Conservation (phyloP, 2,113 vertebrate genomes). For the Melospiza melodia region DNA sequence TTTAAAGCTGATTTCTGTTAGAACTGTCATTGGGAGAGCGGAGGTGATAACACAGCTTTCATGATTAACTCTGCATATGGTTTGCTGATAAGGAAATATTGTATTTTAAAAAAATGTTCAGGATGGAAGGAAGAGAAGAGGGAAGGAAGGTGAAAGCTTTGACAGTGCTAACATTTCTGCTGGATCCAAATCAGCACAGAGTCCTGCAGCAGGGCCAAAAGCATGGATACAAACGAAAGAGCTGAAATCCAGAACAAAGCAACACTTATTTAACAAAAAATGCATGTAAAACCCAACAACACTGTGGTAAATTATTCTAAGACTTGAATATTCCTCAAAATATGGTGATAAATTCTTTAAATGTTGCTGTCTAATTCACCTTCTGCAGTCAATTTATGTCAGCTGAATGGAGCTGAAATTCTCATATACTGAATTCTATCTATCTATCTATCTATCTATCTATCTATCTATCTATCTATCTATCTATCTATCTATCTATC, state of each 20-base stretch:
- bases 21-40: neutral
- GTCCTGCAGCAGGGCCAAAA: neutral
- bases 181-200: neutral
- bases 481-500: neutral
- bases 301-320: neutral
- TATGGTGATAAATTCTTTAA: neutral
- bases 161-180: neutral
- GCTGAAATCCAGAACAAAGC: neutral
- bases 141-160: neutral
- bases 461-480: neutral
- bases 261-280: neutral
- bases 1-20: conserved; percentile 47
- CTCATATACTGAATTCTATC: neutral
- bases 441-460: too few species aligned
- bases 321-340: neutral
- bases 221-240: fast-evolving
- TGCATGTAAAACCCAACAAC: fast-evolving
- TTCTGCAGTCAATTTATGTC: neutral
- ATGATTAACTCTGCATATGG: neutral
- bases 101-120: neutral
- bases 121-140: neutral
- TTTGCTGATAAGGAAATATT: conserved; percentile 24
- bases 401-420: neutral
- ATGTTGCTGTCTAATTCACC: neutral
- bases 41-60: conserved; percentile 12